phyloP scores from a whole-genome alignment of 2,888 invertebrate species.

The Pseudococcus viburni region DNA sequence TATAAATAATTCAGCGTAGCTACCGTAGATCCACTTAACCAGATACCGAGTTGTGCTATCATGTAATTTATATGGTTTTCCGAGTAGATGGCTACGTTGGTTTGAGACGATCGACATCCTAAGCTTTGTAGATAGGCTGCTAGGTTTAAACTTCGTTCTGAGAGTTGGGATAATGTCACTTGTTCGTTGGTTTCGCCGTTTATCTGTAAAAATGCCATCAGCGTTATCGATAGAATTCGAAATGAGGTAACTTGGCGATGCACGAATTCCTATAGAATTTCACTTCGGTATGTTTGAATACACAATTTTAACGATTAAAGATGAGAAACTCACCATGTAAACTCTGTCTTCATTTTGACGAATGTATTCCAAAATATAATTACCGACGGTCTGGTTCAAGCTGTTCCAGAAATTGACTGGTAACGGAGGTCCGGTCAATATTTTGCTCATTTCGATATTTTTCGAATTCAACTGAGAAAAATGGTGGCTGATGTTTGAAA shows the following conservation, averaged over 20 bases:
- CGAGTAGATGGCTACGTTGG: conserved; percentile 71
- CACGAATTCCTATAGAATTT: too few relatives aligned
- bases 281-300: too few relatives aligned
- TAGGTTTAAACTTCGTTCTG: conserved; percentile 71
- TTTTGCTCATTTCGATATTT: conserved; percentile 67
- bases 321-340: conserved; percentile 7
- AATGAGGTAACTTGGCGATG: too few relatives aligned
- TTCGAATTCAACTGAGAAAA: too few relatives aligned
- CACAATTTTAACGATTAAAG: too few relatives aligned
- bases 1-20: conserved; percentile 84
- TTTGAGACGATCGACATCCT: conserved; percentile 19
- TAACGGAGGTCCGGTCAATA: conserved; percentile 67
- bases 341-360: neutral
- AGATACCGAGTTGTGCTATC: conserved; percentile 77
- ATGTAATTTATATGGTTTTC: conserved; percentile 85
- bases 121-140: conserved; percentile 28
- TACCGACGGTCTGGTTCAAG: neutral
- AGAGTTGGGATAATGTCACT: conserved; percentile 74
- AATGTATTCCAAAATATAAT: conserved; percentile 25
- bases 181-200: conserved; percentile 76
- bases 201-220: conserved; percentile 72
- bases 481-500: too few relatives aligned
- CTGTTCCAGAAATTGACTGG: neutral
- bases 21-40: conserved; percentile 79
- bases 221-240: too few relatives aligned